Percentiles rank a stretch among this genome's conserved stretches.
Evolutionary conservation across 2,888 invertebrate species (phyloP).

Genomic region (Acrobasis repandana): DNA sequence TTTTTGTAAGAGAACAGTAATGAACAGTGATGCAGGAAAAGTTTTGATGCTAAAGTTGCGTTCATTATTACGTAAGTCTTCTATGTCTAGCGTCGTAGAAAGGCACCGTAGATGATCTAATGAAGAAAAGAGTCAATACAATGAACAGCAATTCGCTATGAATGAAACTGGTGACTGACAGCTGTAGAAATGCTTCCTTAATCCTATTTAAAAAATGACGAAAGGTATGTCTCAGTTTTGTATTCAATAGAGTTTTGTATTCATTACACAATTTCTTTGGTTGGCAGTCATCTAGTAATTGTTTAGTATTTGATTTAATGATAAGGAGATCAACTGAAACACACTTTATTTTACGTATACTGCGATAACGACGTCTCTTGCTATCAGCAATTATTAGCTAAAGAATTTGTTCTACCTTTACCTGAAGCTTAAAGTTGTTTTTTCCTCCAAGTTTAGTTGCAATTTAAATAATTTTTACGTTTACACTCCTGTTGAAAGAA

Average conservation of each 20-base stretch:
- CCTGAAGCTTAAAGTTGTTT: too few species aligned
- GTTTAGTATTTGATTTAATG: too few species aligned
- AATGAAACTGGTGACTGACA: not conserved
- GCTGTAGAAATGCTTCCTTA: not conserved
- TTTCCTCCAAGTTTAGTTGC: too few species aligned
- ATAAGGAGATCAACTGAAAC: too few species aligned
- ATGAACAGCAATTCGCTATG: not conserved
- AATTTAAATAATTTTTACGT: too few species aligned
- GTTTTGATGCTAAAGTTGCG: not conserved
- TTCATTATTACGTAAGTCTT: slow-evolving; percentile 19
- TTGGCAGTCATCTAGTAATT: too few species aligned
- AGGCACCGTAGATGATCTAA: not conserved
- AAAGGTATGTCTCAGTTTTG: not conserved
- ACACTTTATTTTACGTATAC: too few species aligned
- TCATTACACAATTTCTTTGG: too few species aligned
- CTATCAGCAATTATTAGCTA: too few species aligned
- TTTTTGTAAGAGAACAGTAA: slow-evolving; percentile 5
- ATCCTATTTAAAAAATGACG: not conserved
- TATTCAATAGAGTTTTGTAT: not conserved
- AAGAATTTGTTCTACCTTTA: too few species aligned
- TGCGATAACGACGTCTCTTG: too few species aligned
- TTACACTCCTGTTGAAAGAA: too few species aligned
- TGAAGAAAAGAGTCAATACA: not conserved
- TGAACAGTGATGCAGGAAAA: slow-evolving; percentile 20
- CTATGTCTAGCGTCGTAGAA: not conserved